Evolutionary conservation across 2,797 vertebrate genomes (phyloP).

Genomic region (Anabas testudineus): DNA sequence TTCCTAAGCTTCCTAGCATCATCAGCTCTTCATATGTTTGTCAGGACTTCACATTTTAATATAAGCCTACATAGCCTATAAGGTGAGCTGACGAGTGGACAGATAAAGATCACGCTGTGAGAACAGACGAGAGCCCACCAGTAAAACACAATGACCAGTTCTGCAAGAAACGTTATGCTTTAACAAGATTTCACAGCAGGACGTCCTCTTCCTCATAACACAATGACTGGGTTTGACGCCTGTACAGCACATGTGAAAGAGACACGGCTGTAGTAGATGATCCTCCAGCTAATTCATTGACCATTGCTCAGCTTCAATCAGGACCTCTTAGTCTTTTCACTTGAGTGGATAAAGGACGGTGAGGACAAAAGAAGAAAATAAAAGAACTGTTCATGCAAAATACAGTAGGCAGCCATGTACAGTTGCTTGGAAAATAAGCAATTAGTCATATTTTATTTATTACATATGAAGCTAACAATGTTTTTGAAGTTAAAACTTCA

Average conservation of each 20-base stretch:
- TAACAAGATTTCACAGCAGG: conserved; percentile 41
- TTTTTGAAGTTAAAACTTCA: not conserved
- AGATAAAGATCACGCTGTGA: conserved; percentile 35
- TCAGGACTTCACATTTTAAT: too few relatives aligned
- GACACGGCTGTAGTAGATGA: not conserved
- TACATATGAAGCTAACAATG: not conserved
- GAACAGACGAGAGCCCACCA: conserved; percentile 18
- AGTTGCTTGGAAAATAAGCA: not conserved
- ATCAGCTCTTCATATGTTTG: too few relatives aligned
- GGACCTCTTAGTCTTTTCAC: not conserved
- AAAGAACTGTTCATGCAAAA: not conserved
- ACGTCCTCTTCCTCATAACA: conserved; percentile 3
- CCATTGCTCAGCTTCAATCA: not conserved
- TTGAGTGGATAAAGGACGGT: not conserved
- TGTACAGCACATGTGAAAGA: not conserved
- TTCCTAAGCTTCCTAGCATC: too few relatives aligned
- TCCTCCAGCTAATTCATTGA: not conserved
- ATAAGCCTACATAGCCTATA: too few relatives aligned
- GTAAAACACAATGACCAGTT: conserved; percentile 31
- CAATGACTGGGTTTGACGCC: conserved; percentile 12
- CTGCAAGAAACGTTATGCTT: conserved; percentile 10
- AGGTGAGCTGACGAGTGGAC: conserved; percentile 18
- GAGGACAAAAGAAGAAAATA: not conserved
- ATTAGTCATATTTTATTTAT: not conserved
- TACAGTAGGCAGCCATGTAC: not conserved